A percentile compares a stretch with the other conserved stretches of the same genome.
phyloP scores from a whole-genome alignment of 2,888 invertebrate species.

The Catocala fraxini region DNA sequence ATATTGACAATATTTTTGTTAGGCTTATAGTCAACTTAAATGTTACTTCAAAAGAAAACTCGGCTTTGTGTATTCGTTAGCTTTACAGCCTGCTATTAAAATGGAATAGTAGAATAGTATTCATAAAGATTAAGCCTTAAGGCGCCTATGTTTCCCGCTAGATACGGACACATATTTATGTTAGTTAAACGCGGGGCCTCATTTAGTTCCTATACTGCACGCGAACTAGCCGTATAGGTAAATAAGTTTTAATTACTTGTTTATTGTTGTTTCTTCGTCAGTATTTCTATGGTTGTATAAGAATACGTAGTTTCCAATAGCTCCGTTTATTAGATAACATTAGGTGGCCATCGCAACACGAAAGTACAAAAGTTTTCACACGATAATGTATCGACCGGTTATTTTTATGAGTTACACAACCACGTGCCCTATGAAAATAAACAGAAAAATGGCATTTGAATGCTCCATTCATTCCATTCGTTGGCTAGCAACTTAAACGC shows the following conservation, averaged over 20 bases:
- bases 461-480: conserved; percentile 13
- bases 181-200: conserved; percentile 61
- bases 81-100: conserved; percentile 35
- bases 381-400: conserved; percentile 7
- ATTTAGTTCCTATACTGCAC: conserved; percentile 67
- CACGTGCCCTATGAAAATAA: conserved; percentile 12
- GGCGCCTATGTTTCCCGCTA: conserved; percentile 47
- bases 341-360: conserved; percentile 5
- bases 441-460: conserved; percentile 10
- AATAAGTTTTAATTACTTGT: conserved; percentile 75
- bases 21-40: background rate
- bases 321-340: conserved; percentile 34
- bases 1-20: background rate
- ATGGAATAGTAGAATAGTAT: conserved; percentile 42
- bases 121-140: conserved; percentile 55
- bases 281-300: conserved; percentile 52
- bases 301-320: conserved; percentile 37
- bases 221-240: conserved; percentile 68
- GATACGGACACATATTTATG: conserved; percentile 64
- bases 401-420: conserved; percentile 8
- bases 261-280: conserved; percentile 62
- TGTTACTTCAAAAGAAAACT: conserved; percentile 7
- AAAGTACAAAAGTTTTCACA: conserved; percentile 11
- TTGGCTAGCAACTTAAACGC: conserved; percentile 35
- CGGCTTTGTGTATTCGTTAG: conserved; percentile 12